Conservation (phyloP, 1,140 invertebrate species). For the Centruroides vittatus region DNA sequence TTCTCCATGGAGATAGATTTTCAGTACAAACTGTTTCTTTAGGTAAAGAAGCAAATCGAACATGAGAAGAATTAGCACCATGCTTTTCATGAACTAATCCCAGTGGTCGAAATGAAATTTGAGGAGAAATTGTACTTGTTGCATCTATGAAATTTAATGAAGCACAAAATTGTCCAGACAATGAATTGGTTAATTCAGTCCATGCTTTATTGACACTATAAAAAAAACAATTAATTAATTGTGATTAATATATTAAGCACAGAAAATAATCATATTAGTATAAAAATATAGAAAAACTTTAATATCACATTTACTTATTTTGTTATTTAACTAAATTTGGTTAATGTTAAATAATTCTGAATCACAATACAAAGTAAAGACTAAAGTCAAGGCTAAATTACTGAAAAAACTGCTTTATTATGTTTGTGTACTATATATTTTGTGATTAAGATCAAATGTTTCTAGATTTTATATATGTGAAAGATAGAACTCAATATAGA, state of each 20-base stretch:
- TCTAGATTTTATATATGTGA: too few species aligned
- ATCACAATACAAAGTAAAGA: too few species aligned
- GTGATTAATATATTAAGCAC: not conserved
- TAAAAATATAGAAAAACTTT: too few species aligned
- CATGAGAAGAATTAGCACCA: constrained; percentile 36
- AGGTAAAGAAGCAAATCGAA: constrained; percentile 76
- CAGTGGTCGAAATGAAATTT: constrained; percentile 61
- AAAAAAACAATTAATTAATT: constrained; percentile 13
- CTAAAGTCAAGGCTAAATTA: too few species aligned
- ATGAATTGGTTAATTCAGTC: constrained; percentile 69
- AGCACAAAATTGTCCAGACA: constrained; percentile 88
- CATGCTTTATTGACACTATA: constrained; percentile 59
- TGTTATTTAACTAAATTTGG: too few species aligned
- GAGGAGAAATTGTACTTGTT: constrained; percentile 70
- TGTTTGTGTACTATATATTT: too few species aligned
- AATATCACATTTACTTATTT: too few species aligned
- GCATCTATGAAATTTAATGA: constrained; percentile 89
- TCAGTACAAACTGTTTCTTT: constrained; percentile 95
- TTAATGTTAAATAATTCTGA: too few species aligned
- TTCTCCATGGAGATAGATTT: constrained; percentile 97
- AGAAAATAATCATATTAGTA: too few species aligned
- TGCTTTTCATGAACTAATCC: constrained; percentile 39
- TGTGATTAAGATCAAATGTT: too few species aligned
- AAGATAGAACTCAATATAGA: too few species aligned
- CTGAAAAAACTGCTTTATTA: too few species aligned